A percentile compares a stretch with the other conserved stretches of the same genome.
phyloP scores from a whole-genome alignment of 2,113 vertebrate species.

The Neodontobutis hainanensis region DNA sequence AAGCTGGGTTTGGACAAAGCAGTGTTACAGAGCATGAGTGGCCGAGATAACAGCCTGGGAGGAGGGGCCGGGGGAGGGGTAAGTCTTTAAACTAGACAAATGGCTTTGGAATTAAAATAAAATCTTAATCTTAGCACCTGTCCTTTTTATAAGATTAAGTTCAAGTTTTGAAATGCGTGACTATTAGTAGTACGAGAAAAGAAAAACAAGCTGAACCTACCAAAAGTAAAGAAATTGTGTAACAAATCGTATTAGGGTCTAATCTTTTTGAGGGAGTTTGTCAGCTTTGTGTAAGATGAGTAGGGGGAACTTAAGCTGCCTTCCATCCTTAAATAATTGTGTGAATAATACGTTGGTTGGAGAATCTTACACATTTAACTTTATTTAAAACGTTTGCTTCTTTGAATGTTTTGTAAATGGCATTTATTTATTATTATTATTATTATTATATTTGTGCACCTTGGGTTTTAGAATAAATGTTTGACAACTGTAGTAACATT shows the following conservation, averaged over 20 bases:
- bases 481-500: not conserved
- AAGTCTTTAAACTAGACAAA: conserved; percentile 61
- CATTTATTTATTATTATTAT: too few species aligned
- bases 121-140: too few species aligned
- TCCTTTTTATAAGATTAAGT: too few species aligned
- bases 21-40: conserved; percentile 98
- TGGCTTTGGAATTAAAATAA: conserved; percentile 9
- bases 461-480: too few species aligned
- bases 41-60: conserved; percentile 91
- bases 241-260: conserved; percentile 50
- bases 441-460: too few species aligned
- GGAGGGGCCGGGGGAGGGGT: conserved; percentile 82
- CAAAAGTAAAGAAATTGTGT: conserved; percentile 41
- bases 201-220: conserved; percentile 24
- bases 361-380: conserved; percentile 43
- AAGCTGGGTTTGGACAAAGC: conserved; percentile 98
- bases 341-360: conserved; percentile 32
- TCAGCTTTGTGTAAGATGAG: conserved; percentile 60
- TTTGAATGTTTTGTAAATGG: too few species aligned
- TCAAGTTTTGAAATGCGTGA: too few species aligned
- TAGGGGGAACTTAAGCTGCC: conserved; percentile 51
- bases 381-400: conserved; percentile 12
- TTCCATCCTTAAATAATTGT: conserved; percentile 42
- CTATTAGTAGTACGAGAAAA: too few species aligned
- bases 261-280: conserved; percentile 55